Percentiles rank a stretch among this genome's conserved stretches.
Conservation (phyloP, 2,888 invertebrate species). For the Octodonta nipae region DNA sequence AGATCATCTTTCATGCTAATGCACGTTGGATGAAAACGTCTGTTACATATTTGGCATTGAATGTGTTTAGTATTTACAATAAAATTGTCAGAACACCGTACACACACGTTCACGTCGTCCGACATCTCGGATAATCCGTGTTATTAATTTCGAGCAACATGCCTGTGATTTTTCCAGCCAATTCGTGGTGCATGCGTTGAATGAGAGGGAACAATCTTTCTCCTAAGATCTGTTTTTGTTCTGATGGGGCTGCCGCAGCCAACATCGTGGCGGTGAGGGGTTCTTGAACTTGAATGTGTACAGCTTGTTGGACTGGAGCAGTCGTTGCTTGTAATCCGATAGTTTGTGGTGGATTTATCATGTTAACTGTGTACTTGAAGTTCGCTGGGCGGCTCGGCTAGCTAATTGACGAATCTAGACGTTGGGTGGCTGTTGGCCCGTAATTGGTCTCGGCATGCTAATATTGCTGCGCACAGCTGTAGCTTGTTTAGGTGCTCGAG, state of each 20-base stretch:
- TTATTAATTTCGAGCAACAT: constrained; percentile 98
- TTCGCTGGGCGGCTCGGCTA: constrained; percentile 57
- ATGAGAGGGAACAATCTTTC: constrained; percentile 96
- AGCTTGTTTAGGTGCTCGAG: constrained; percentile 38
- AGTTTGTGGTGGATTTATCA: constrained; percentile 69
- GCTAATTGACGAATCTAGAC: constrained; percentile 49
- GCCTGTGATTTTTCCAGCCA: constrained; percentile 96
- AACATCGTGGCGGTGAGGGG: constrained; percentile 91
- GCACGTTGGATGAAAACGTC: too few relatives aligned
- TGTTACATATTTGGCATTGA: too few relatives aligned
- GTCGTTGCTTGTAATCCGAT: constrained; percentile 27
- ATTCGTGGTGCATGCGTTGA: constrained; percentile 80
- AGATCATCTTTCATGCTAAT: too few relatives aligned
- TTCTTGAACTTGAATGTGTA: constrained; percentile 87
- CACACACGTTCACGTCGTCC: too few relatives aligned
- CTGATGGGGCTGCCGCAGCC: constrained; percentile 86
- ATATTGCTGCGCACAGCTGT: constrained; percentile 57
- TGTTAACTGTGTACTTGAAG: constrained; percentile 80
- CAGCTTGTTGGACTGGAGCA: constrained; percentile 64
- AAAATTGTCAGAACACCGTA: too few relatives aligned
- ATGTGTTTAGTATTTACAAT: too few relatives aligned
- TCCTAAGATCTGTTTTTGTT: constrained; percentile 98
- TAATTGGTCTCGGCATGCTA: constrained; percentile 71
- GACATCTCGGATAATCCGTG: too few relatives aligned
- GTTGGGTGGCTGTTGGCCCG: constrained; percentile 63